Evolutionary conservation across 2,113 vertebrate genomes (phyloP), one percentile per base, ranked within the genome.

Genomic region (Psittacus erithacus): DNA sequence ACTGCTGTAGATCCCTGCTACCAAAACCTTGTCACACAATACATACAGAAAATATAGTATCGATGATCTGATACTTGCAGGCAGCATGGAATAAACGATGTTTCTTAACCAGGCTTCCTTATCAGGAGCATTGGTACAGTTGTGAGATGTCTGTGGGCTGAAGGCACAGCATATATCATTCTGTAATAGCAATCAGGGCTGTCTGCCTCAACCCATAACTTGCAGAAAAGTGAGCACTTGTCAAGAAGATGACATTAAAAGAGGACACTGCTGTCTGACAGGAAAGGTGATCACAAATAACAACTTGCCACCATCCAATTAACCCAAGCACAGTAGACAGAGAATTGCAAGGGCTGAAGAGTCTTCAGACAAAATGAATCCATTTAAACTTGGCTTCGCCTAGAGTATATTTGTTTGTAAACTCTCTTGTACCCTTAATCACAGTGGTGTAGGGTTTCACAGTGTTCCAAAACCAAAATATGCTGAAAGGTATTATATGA

Each of bases 221-320:
- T 33, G 1, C 13, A 78, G 41, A 81, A 90, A 81, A 92, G 71
- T 8, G 39, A 92, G 78, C 11, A 13, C 50, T 84, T 89, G 44
- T 82, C 80, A 88, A 41, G 46, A 74, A 82, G 69, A 88, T 75
- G 49, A 73, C 63, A 76, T 85, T 90, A 71, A 84, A 74, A 82
- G 57, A 82, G 68, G 65, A 88, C 39, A 57, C 8, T 31, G 50
- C 4, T 18, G 35, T 75, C 75, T 78, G 79, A 93, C 73, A 84
- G 64, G 67, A 92, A 84, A 87, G 55, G 67, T 94, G 91, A 92
- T 92, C 50, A 88, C 47, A 94, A 80, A 86, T 62, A 91, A 31
- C 87, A 82, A 18, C 79, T 77, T 94, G 67, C 70, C 80, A 92
- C 65, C 53, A 86, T 62, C 27, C 73, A 97, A 90, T 90, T 95